Conservation (phyloP, 1,140 invertebrate genomes). For the Drosophila insularis region DNA sequence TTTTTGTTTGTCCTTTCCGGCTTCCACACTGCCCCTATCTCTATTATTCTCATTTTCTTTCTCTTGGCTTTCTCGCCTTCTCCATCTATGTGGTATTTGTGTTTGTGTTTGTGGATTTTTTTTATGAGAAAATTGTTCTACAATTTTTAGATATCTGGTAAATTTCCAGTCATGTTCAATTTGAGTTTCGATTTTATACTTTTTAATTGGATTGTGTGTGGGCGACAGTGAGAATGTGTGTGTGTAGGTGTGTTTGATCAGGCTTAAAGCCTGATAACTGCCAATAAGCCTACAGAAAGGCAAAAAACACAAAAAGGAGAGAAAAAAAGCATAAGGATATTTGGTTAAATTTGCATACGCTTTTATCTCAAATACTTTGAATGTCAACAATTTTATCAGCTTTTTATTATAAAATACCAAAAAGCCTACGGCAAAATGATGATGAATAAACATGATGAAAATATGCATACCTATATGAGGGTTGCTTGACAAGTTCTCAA, state of each 20-base stretch:
- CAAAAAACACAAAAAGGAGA: background rate
- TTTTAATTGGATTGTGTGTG: conserved; percentile 7
- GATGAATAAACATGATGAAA: conserved; percentile 6
- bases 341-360: conserved; percentile 6
- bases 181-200: conserved; percentile 6
- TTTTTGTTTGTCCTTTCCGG: conserved; percentile 32
- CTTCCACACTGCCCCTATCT: conserved; percentile 42
- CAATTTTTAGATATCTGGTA: conserved; percentile 13
- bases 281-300: background rate
- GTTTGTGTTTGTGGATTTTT: conserved; percentile 48
- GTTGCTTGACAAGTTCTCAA: background rate
- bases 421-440: conserved; percentile 6
- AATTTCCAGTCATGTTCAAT: conserved; percentile 3
- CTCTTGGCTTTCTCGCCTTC: background rate
- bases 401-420: conserved; percentile 2
- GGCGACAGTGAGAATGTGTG: background rate
- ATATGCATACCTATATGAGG: background rate
- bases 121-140: conserved; percentile 66
- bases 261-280: conserved; percentile 3
- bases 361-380: conserved; percentile 10
- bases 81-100: background rate
- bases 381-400: conserved; percentile 11
- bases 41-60: background rate
- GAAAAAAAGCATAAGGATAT: background rate
- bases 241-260: background rate